phyloP scores from a whole-genome alignment of 2,888 invertebrate species.

The Leptarthrus brevirostris region DNA sequence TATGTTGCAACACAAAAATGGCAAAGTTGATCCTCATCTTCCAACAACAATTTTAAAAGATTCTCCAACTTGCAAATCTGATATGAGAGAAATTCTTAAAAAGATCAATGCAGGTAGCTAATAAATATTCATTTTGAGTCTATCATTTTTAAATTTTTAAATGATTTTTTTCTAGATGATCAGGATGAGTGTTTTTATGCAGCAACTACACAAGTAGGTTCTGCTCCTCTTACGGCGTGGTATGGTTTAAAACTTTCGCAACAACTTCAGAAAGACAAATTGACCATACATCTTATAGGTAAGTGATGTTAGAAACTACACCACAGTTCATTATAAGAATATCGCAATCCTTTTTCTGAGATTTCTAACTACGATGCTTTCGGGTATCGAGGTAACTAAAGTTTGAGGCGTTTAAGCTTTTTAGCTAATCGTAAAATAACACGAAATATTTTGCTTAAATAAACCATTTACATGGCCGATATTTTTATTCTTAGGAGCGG shows the following conservation, averaged over 20 bases:
- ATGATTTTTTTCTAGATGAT: constrained; percentile 32
- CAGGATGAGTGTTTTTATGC: constrained; percentile 71
- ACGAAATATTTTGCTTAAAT: no score
- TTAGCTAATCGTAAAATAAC: no score
- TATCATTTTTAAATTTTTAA: not conserved
- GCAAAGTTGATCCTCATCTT: constrained; percentile 71
- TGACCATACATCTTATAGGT: constrained; percentile 64
- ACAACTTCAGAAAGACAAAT: constrained; percentile 57
- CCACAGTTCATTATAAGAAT: no score
- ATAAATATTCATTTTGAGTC: not conserved
- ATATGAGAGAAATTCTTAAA: constrained; percentile 60
- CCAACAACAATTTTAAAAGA: constrained; percentile 68
- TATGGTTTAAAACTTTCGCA: constrained; percentile 69
- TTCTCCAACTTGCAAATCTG: constrained; percentile 58
- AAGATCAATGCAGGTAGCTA: constrained; percentile 6
- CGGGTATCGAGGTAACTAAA: no score
- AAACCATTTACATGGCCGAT: no score
- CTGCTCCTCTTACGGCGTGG: constrained; percentile 74
- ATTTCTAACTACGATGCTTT: no score
- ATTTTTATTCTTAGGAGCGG: constrained; percentile 78
- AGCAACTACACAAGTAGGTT: constrained; percentile 74
- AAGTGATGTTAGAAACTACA: no score
- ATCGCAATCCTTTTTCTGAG: no score
- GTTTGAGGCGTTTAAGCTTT: no score
- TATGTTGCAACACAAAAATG: constrained; percentile 71